Evolutionary conservation across 2,113 vertebrate species (phyloP), one percentile per base, ranked within the genome.

Genomic region (Thamnaconus septentrionalis): DNA sequence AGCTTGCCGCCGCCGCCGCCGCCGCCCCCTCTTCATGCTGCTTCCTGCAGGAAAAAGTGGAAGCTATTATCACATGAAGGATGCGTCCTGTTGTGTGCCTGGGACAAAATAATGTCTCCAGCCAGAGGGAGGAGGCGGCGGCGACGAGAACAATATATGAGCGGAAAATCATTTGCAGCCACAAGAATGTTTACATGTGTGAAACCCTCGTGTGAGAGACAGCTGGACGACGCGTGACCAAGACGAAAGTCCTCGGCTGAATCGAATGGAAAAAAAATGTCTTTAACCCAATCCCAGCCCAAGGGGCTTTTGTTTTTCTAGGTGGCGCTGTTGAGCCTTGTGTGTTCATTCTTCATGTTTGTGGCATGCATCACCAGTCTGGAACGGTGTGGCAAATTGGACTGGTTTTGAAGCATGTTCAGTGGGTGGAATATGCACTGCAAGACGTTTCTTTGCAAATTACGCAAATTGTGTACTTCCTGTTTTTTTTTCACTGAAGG

Each of bases 31-130:
- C 48, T 8, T 56, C 71, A 10, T 48, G 43, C 71, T 62, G 54
- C 18, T 77, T 76, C 72, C 84, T 89, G 66, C 68, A 67, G 78
- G 78, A 81, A 82, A 80, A 71, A 31, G 18, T 56, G 55, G 61
- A 68, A 61, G 65, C 63, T 12, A 41, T 84, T 78, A 73, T 39
- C 5, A 47, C 6, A 3, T 45, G 63, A 77, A 76, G 78, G 69
- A 70, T 7, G 42, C 18, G 62, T 41, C 63, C 56, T 50, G 61
- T 10, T 69, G 72, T 61, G 59, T 18, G 50, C 60, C 45, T 59
- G 62, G 47, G 48, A 78, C 74, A 82, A 69, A 77, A 69, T 64
- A 71, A 59, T 43, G 69, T 69, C 64, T 66, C 44, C 5, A 73
- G 52, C 39, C 50, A 48, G 61, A n/a, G 18, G 57, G 31, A 50